Base-by-base conservation (phyloP, 2,888 invertebrate species). In the Thelaira solivaga region DNA sequence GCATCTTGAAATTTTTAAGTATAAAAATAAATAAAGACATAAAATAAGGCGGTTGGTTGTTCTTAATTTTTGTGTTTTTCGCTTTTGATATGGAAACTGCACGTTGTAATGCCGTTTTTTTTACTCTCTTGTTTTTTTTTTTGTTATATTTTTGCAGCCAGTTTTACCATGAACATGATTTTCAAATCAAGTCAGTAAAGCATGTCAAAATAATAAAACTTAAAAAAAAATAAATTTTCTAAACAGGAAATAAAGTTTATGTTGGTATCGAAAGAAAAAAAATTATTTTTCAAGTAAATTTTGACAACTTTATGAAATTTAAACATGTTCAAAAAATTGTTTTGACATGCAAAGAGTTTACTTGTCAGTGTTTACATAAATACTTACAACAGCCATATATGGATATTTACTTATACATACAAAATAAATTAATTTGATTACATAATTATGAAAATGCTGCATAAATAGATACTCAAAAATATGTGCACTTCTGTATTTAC, bases 141-240 rank as follows among this genome's bases (percentile, higher is more conserved):
- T 45, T 45, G 13, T 29, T 55, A 34, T 22, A 47, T 57, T 68
- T 68, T 45, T 51, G 13, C 10, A 36, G 45, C 55, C 57, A 55
- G 16, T 71, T 67, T 78, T 74, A 53, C 78, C 78, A 74, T 78
- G 78, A 74, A 78, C 78, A 78, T 78, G 78, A 78, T 74, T 78
- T 78, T 78, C 69, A 74, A 78, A 78, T 78, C 78, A 69, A 78
- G 78, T 74, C 78, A 78, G 74, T 78, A 78, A 78, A 74, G 78
- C 78, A 78, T 78, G 78, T 78, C 74, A 78, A 71, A 64, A n/a
- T n/a, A 62, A 67, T 24, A 49, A 49, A 45, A 49, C 20, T 45
- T 11, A 24, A 11, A 16, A 36, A 41, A 11, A 36, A 49, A 16
- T 22, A 75, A 20, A 13, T 39, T 47, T 55, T 20, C 55, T 71